Conservation (phyloP, 1,140 invertebrate species). For the Drosophila tropicalis region DNA sequence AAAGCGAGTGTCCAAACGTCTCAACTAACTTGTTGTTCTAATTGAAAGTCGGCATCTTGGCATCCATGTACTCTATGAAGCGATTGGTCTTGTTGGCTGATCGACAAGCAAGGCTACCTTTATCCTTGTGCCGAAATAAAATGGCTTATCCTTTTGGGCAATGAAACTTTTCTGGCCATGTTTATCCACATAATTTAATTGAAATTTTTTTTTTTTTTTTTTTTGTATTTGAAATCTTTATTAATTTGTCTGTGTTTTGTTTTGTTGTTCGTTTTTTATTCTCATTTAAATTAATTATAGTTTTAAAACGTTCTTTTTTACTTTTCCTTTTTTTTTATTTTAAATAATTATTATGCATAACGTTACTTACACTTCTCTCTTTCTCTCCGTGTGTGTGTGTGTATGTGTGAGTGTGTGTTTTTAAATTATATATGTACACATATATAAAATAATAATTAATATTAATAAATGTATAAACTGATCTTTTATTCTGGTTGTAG, state of each 20-base stretch:
- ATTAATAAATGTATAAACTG: slow-evolving; percentile 59
- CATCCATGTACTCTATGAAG: too few relatives aligned
- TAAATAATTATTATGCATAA: slow-evolving; percentile 71
- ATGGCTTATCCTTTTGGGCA: too few relatives aligned
- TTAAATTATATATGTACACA: slow-evolving; percentile 63
- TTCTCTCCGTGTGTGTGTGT: background rate
- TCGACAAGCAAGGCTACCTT: too few relatives aligned
- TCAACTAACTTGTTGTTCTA: too few relatives aligned
- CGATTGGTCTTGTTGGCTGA: too few relatives aligned
- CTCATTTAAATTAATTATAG: slow-evolving; percentile 52
- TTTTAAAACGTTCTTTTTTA: slow-evolving; percentile 55
- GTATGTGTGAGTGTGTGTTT: slow-evolving; percentile 24
- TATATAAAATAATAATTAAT: slow-evolving; percentile 68
- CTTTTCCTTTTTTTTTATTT: slow-evolving; percentile 18
- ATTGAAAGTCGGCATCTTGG: too few relatives aligned
- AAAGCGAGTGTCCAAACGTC: too few relatives aligned
- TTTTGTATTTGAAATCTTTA: slow-evolving; percentile 79
- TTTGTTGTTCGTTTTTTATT: slow-evolving; percentile 25
- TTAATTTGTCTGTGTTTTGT: slow-evolving; percentile 56
- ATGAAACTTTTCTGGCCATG: too few relatives aligned
- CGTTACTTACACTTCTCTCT: slow-evolving; percentile 70
- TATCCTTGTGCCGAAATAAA: too few relatives aligned
- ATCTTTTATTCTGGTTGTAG: slow-evolving; percentile 40
- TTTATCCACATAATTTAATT: background rate
- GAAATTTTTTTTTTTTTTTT: slow-evolving; percentile 23